These are phyloP conservation scores for Pan paniscus DNA, from an alignment of 2,113 vertebrate genomes.

Conservation along the genomic window DNA sequence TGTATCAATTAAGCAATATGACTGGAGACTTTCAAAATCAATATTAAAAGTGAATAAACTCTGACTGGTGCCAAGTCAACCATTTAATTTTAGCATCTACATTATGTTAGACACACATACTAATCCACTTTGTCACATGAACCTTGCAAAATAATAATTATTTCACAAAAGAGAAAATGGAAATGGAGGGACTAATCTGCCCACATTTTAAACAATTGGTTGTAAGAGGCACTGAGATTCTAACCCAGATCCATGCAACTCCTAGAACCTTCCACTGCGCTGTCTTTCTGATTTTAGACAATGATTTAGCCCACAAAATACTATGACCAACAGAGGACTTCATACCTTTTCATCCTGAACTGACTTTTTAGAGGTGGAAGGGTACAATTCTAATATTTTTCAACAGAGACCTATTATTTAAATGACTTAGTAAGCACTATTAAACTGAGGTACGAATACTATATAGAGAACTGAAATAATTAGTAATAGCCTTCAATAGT, in stretches of 20 bases:
- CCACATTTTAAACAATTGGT: background rate
- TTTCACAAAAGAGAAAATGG: background rate
- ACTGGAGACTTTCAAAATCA: background rate
- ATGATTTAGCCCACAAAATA: background rate
- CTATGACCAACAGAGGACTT: background rate
- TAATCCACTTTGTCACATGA: background rate
- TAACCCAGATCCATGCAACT: background rate
- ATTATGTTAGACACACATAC: background rate
- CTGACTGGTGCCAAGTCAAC: background rate
- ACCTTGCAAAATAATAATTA: background rate
- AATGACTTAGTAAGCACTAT: background rate
- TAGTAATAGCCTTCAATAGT: background rate
- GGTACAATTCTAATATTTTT: background rate
- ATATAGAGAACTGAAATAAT: background rate
- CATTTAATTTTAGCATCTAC: background rate
- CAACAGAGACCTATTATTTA: background rate
- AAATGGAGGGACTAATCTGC: background rate
- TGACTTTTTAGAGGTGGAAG: background rate
- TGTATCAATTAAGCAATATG: background rate
- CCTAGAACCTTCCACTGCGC: background rate
- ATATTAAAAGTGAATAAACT: background rate
- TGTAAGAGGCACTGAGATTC: background rate
- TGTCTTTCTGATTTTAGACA: background rate
- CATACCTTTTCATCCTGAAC: background rate
- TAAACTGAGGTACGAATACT: background rate